Percentiles rank a stretch among this genome's conserved stretches.
phyloP scores from a whole-genome alignment of 2,888 invertebrate genomes.

The Athetis lepigone region DNA sequence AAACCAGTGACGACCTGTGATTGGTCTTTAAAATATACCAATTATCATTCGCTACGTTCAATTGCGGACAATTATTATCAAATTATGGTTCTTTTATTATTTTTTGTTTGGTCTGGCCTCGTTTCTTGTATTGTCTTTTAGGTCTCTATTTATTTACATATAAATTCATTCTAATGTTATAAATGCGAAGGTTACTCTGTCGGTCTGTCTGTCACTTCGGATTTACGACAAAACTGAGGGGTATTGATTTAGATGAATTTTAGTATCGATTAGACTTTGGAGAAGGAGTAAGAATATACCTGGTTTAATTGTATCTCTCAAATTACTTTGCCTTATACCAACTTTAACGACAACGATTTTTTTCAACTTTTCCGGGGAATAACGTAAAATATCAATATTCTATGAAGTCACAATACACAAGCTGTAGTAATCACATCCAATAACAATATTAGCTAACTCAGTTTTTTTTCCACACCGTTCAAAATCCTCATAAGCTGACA shows the following conservation, averaged over 20 bases:
- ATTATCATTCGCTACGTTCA: conserved; percentile 52
- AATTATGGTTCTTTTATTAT: conserved; percentile 41
- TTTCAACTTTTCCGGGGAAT: too few relatives aligned
- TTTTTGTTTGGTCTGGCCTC: conserved; percentile 32
- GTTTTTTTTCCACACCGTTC: not conserved
- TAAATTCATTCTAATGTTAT: conserved; percentile 3
- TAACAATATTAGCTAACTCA: not conserved
- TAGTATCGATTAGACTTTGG: too few relatives aligned
- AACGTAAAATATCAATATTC: too few relatives aligned
- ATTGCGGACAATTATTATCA: conserved; percentile 44
- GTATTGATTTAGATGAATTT: not conserved
- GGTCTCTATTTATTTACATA: conserved; percentile 19
- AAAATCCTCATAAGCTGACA: not conserved
- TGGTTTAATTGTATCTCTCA: too few relatives aligned
- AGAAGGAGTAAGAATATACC: too few relatives aligned
- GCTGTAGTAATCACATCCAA: too few relatives aligned
- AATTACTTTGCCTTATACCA: too few relatives aligned
- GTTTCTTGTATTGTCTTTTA: conserved; percentile 26
- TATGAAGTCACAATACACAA: too few relatives aligned
- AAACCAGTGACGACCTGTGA: conserved; percentile 30
- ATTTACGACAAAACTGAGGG: too few relatives aligned
- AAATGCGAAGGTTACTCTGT: too few relatives aligned
- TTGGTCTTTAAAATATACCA: conserved; percentile 45
- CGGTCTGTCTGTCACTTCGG: too few relatives aligned
- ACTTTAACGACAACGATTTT: too few relatives aligned